These are phyloP conservation scores for Nerophis ophidion DNA, from an alignment of 2,113 vertebrate genomes.

Conservation along the genomic window DNA sequence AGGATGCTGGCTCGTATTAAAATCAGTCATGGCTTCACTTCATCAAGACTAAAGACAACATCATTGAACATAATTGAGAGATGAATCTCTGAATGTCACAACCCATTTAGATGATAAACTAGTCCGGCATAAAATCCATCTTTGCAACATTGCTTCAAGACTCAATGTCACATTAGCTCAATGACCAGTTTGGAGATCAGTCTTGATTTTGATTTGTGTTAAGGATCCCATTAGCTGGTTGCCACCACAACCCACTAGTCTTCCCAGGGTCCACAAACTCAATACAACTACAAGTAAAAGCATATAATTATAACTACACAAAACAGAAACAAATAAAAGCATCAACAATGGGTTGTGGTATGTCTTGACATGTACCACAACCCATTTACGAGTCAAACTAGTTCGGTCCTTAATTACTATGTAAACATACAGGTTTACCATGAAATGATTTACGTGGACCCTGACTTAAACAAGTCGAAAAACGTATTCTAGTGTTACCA, in stretches of 20 bases:
- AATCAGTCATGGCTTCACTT: background rate
- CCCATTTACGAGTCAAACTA: background rate
- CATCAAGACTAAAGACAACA: background rate
- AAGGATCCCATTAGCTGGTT: no score
- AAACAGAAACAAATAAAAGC: no score
- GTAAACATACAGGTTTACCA: background rate
- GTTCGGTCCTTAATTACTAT: background rate
- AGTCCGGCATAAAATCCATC: background rate
- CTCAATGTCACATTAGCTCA: background rate
- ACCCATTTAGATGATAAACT: background rate
- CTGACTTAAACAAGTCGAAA: no score
- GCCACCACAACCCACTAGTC: no score
- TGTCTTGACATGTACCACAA: background rate
- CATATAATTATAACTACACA: no score
- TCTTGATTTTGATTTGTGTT: no score
- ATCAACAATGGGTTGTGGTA: no score
- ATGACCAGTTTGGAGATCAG: no score
- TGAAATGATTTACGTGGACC: no score
- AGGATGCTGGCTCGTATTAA: background rate
- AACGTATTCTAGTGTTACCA: no score
- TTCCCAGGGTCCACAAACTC: no score
- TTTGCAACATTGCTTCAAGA: background rate
- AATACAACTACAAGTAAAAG: no score
- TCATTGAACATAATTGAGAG: background rate
- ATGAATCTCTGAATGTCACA: background rate